These are phyloP conservation scores for Corythaeola cristata DNA, from an alignment of 2,113 vertebrate genomes.

Conservation along the genomic window DNA sequence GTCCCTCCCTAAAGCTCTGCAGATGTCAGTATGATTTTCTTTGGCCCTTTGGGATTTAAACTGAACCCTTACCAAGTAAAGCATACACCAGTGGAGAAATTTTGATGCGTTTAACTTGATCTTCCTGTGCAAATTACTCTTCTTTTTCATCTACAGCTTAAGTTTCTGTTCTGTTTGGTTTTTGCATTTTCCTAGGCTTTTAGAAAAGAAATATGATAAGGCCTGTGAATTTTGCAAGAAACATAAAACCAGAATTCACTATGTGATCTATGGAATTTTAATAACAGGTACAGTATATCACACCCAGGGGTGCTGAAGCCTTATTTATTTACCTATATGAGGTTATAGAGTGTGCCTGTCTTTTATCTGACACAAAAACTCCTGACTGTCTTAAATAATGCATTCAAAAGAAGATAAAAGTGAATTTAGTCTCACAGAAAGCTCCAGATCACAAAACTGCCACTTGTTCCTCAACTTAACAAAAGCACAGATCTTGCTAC, in stretches of 20 bases:
- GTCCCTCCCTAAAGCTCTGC: neutral
- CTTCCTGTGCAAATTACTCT: neutral
- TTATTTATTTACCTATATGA: neutral
- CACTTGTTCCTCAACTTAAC: neutral
- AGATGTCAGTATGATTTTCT: neutral
- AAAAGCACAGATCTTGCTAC: neutral
- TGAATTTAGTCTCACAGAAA: neutral
- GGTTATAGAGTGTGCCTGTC: neutral
- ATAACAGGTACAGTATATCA: conserved; percentile 74
- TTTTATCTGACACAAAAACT: neutral
- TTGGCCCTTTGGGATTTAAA: neutral
- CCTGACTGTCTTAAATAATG: neutral
- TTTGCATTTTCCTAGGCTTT: conserved; percentile 61
- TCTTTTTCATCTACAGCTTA: neutral
- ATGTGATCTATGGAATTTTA: conserved; percentile 68
- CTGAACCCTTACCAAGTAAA: neutral
- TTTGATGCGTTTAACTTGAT: neutral
- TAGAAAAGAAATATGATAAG: conserved; percentile 72
- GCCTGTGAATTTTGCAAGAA: conserved; percentile 62
- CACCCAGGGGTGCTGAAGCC: neutral
- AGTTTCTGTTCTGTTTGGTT: neutral
- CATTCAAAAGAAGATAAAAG: neutral
- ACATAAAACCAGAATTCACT: conserved; percentile 64
- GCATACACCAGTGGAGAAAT: neutral
- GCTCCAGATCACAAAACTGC: neutral